Evolutionary conservation across 1,140 invertebrate species (phyloP), one percentile per base, ranked within the genome.

Genomic region (Ylistrum balloti): DNA sequence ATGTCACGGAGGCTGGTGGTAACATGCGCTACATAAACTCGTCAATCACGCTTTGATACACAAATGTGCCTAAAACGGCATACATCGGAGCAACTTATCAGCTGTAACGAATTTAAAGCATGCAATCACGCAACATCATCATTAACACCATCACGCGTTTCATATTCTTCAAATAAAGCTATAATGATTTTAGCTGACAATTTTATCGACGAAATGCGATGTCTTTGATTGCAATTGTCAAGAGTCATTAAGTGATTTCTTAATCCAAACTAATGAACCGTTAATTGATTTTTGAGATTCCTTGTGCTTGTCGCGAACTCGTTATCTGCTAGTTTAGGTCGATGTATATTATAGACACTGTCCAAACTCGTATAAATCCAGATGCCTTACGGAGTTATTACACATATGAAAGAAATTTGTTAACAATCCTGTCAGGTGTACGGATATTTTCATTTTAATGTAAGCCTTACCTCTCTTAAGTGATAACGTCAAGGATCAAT

Each of bases 221-320:
- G 41, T 45, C 41, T 74, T 74, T 1, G n/a, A 74, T n/a, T n/a
- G 56, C 17, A 74, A 74, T 28, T n/a, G 22, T 74, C 17, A 1
- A 74, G 9, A 74, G 22, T 74, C 56, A 11, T 74, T 74, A 74
- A n/a, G n/a, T 2, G 56, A 74, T 74, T 74, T 7, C 56, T 74
- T 74, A 74, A 74, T 74, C 28, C n/a, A n/a, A 74, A 74, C 56
- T 74, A 74, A 74, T 74, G 56, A 28, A 28, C 56, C 56, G 22
- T 74, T 28, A 28, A 28, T 74, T 74, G 56, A n/a, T 74, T 74
- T n/a, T 74, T 74, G 22, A 74, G 28, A 74, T n/a, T n/a, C 56
- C 28, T 22, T 1, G 2, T 74, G 56, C n/a, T 74, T 74, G 9
- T 74, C 56, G 0, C 22, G 56, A 28, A 28, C 5, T 74, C 56